A percentile compares a stretch with the other conserved stretches of the same genome.
phyloP scores from a whole-genome alignment of 2,113 vertebrate genomes.

The Syngnathus typhle region DNA sequence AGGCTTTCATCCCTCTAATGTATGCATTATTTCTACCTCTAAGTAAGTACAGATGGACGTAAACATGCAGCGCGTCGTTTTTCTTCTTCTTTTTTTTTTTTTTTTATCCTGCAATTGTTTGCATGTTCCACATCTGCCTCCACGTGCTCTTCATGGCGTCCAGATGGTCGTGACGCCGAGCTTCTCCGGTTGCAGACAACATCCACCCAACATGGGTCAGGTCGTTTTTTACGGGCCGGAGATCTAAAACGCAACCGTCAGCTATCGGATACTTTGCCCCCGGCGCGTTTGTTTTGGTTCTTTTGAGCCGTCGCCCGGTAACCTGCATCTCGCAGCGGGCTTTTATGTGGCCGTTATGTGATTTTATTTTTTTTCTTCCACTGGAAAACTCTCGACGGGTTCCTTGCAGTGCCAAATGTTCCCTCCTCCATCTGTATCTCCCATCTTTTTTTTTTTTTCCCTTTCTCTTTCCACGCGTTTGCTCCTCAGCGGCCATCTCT shows the following conservation, averaged over 20 bases:
- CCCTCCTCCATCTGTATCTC: slow-evolving; percentile 31
- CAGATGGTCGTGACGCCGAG: slow-evolving; percentile 42
- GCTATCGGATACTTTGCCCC: slow-evolving; percentile 6
- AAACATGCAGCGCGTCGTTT: background rate
- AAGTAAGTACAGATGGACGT: background rate
- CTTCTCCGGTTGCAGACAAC: slow-evolving; percentile 30
- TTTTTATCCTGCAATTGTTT: background rate
- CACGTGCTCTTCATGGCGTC: slow-evolving; percentile 25
- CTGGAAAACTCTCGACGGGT: slow-evolving; percentile 40
- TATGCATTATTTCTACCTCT: too few species aligned
- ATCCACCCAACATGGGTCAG: slow-evolving; percentile 19
- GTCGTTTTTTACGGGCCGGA: background rate
- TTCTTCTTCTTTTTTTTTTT: too few species aligned
- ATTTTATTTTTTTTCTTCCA: slow-evolving; percentile 9
- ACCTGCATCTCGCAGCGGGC: slow-evolving; percentile 11
- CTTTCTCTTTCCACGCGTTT: slow-evolving; percentile 14
- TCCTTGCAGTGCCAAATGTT: slow-evolving; percentile 23
- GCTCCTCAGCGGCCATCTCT: slow-evolving; percentile 12
- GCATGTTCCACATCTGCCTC: slow-evolving; percentile 45
- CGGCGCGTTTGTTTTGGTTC: slow-evolving; percentile 16
- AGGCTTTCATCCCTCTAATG: too few species aligned
- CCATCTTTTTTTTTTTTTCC: slow-evolving; percentile 3
- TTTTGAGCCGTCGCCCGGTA: slow-evolving; percentile 6
- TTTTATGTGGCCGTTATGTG: slow-evolving; percentile 6
- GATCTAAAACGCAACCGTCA: slow-evolving; percentile 1